Conservation (phyloP, 2,888 invertebrate species). For the Orthosia gothica region DNA sequence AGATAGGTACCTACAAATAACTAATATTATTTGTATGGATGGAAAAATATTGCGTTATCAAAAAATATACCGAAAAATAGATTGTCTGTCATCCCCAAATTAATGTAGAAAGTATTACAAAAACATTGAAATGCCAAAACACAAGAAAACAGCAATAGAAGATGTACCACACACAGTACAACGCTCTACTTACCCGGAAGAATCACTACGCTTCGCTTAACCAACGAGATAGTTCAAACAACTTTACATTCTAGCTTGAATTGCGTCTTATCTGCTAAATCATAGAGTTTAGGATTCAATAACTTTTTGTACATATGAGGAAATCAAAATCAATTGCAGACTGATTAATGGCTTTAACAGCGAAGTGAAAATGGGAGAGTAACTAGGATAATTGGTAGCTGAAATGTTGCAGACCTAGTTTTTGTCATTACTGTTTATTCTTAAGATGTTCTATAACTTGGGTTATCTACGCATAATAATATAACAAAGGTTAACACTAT, state of each 20-base stretch:
- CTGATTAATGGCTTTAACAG: slow-evolving; percentile 45
- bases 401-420: slow-evolving; percentile 13
- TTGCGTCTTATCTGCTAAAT: slow-evolving; percentile 22
- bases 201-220: slow-evolving; percentile 71
- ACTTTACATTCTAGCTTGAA: slow-evolving; percentile 36
- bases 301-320: slow-evolving; percentile 1
- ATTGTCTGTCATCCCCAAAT: neutral
- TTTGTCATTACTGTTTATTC: slow-evolving; percentile 4
- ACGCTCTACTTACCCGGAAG: slow-evolving; percentile 72
- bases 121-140: slow-evolving; percentile 26
- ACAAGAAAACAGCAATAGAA: slow-evolving; percentile 36
- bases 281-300: slow-evolving; percentile 31
- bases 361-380: slow-evolving; percentile 51
- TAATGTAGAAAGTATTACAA: slow-evolving; percentile 29
- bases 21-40: too few species aligned
- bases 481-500: too few species aligned
- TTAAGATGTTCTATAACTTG: neutral
- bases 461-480: too few species aligned
- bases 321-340: slow-evolving; percentile 58
- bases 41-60: neutral
- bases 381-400: slow-evolving; percentile 11
- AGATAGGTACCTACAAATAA: neutral
- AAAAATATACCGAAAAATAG: neutral
- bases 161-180: slow-evolving; percentile 49
- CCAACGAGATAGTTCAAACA: slow-evolving; percentile 47